phyloP scores from a whole-genome alignment of 2,797 vertebrate species.

The Pygocentrus nattereri region DNA sequence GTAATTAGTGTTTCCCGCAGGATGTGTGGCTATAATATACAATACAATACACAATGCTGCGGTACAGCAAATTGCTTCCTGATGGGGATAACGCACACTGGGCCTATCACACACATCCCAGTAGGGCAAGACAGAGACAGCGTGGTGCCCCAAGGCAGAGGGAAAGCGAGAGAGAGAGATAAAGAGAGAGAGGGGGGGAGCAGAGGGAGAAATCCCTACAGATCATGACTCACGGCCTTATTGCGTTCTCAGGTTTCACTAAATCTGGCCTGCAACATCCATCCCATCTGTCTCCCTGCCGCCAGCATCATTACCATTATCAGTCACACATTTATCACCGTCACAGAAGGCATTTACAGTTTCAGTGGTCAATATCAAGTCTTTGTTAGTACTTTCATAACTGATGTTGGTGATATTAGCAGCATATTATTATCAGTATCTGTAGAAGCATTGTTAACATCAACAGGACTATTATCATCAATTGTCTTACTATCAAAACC shows the following conservation, averaged over 20 bases:
- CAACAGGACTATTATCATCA: no score
- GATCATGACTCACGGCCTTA: conserved; percentile 38
- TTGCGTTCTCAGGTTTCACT: conserved; percentile 52
- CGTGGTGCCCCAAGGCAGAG: conserved; percentile 33
- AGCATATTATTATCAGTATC: neutral
- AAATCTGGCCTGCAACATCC: conserved; percentile 23
- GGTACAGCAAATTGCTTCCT: conserved; percentile 34
- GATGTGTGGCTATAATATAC: neutral
- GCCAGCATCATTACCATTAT: conserved; percentile 9
- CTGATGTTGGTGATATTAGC: neutral
- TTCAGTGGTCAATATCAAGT: neutral
- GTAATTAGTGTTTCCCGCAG: conserved; percentile 16
- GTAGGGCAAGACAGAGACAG: conserved; percentile 38
- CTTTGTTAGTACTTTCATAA: neutral
- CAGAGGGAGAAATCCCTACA: conserved; percentile 28
- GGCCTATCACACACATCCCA: conserved; percentile 22
- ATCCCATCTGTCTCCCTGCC: conserved; percentile 33
- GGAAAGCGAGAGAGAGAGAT: conserved; percentile 15
- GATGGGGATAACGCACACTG: neutral
- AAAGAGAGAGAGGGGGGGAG: conserved; percentile 15
- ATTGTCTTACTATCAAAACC: no score
- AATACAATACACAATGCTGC: neutral
- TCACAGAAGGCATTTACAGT: neutral
- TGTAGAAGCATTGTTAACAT: neutral
- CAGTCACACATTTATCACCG: conserved; percentile 9